These are phyloP conservation scores for Troides helena DNA, from an alignment of 2,888 invertebrate species.

Conservation along the genomic window DNA sequence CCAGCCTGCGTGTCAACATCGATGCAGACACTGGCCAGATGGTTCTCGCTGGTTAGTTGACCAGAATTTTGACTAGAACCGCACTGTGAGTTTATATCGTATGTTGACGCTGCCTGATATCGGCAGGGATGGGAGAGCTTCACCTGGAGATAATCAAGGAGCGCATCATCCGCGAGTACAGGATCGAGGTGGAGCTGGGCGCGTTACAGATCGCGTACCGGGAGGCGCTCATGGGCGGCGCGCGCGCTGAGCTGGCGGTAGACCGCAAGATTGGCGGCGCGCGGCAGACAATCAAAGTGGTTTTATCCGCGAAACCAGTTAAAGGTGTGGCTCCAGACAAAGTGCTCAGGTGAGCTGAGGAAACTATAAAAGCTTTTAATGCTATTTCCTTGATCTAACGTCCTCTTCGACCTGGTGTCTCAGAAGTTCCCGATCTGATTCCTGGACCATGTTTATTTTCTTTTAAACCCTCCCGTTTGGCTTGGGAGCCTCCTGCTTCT, in stretches of 20 bases:
- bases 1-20: constrained; percentile 88
- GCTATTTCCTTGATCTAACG: too few species aligned
- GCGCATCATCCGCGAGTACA: constrained; percentile 92
- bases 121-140: constrained; percentile 96
- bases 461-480: too few species aligned
- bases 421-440: too few species aligned
- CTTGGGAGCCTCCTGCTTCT: too few species aligned
- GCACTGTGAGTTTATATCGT: too few species aligned
- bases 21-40: constrained; percentile 93
- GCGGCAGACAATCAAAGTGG: constrained; percentile 82
- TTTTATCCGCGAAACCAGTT: constrained; percentile 81
- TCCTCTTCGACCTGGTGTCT: too few species aligned
- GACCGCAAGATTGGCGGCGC: constrained; percentile 83
- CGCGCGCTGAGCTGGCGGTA: constrained; percentile 70
- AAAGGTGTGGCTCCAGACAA: constrained; percentile 65
- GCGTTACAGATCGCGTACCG: constrained; percentile 95
- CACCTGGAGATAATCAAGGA: constrained; percentile 97
- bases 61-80: too few species aligned
- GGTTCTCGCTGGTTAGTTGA: constrained; percentile 83
- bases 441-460: too few species aligned
- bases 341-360: constrained; percentile 63
- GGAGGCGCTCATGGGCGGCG: constrained; percentile 82
- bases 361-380: background rate
- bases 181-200: constrained; percentile 94
- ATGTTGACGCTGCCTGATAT: too few species aligned